Conservation (phyloP, 2,797 vertebrate genomes). For the Sebastiscus tertius region DNA sequence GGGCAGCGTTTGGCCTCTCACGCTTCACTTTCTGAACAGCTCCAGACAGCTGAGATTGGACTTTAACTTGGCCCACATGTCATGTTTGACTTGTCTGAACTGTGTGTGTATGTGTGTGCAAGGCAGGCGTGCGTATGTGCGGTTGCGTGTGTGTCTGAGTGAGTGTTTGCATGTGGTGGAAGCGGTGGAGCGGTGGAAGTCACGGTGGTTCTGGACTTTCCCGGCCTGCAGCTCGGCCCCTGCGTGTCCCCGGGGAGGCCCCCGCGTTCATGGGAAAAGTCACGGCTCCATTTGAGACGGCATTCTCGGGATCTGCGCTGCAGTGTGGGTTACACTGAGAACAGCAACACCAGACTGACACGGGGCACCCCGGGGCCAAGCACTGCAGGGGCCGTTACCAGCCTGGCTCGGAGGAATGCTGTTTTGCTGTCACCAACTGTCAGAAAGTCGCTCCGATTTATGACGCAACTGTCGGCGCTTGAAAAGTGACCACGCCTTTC, state of each 20-base stretch:
- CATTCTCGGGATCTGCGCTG: constrained; percentile 65
- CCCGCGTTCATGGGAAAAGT: constrained; percentile 83
- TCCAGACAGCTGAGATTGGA: constrained; percentile 63
- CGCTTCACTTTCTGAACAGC: constrained; percentile 37
- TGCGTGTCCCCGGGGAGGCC: constrained; percentile 69
- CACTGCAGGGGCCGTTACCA: constrained; percentile 38
- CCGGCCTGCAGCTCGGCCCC: constrained; percentile 58
- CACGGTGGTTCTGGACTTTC: constrained; percentile 68
- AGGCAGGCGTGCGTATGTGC: constrained; percentile 17
- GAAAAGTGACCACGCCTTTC: constrained; percentile 28
- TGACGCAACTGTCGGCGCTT: constrained; percentile 25
- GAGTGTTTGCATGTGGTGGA: constrained; percentile 61
- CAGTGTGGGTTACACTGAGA: constrained; percentile 57
- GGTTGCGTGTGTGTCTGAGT: constrained; percentile 30
- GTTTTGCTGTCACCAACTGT: constrained; percentile 40
- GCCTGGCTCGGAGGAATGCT: constrained; percentile 39
- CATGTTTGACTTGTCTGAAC: constrained; percentile 53
- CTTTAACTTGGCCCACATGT: constrained; percentile 56
- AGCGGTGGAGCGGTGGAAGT: constrained; percentile 55
- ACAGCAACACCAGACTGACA: constrained; percentile 40
- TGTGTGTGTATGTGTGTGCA: constrained; percentile 38
- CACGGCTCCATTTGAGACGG: constrained; percentile 72
- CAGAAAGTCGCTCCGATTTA: constrained; percentile 60
- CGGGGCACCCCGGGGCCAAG: constrained; percentile 46
- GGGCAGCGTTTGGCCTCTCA: constrained; percentile 30